These are phyloP conservation scores for Psilopsiagon aurifrons DNA, from an alignment of 2,113 vertebrate genomes.

Conservation along the genomic window DNA sequence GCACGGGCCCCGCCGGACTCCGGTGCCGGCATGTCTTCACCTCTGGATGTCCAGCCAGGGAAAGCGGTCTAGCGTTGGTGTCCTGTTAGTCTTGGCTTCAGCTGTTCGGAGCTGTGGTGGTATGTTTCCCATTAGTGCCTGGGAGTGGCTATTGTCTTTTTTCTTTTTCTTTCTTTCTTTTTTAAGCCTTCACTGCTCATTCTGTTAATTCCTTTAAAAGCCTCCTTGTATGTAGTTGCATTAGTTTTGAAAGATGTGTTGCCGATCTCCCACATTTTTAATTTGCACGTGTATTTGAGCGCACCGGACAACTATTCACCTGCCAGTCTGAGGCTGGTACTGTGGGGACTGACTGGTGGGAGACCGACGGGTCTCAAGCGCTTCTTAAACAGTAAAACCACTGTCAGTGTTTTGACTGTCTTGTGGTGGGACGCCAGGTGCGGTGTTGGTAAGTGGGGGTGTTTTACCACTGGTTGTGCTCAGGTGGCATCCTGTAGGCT, in stretches of 20 bases:
- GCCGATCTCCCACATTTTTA: background rate
- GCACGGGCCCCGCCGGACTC: background rate
- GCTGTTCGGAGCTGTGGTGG: background rate
- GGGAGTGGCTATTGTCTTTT: background rate
- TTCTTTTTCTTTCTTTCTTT: too few species aligned
- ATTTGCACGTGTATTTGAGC: background rate
- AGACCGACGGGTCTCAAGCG: background rate
- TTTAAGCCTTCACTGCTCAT: background rate
- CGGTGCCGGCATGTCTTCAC: background rate
- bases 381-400: accelerated
- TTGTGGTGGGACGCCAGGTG: background rate
- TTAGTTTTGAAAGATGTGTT: background rate
- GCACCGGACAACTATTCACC: accelerated
- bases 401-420: accelerated
- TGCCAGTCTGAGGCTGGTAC: accelerated
- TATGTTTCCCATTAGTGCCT: background rate
- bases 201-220: background rate
- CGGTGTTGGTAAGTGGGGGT: accelerated
- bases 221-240: accelerated
- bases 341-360: background rate
- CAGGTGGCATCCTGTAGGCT: background rate
- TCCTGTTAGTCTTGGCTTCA: background rate
- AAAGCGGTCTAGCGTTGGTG: background rate
- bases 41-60: background rate
- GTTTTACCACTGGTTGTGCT: background rate